Percentiles rank a stretch among this genome's conserved stretches.
These are phyloP conservation scores for Diadumene lineata DNA, from an alignment of 92 coral and sea anemone species.

Conservation along the genomic window DNA sequence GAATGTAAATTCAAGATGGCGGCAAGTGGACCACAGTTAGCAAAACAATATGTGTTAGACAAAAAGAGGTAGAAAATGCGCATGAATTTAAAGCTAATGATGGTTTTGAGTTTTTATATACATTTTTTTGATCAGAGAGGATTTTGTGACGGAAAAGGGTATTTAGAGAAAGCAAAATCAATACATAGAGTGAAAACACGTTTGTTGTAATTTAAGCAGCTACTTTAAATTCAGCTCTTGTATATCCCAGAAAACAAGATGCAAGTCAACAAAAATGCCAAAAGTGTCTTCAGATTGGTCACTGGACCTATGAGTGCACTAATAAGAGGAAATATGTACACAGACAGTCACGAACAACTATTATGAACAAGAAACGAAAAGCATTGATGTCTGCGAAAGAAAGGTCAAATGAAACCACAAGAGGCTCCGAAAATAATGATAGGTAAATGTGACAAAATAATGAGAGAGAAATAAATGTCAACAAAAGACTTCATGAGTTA, in stretches of 20 bases:
- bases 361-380: constrained; percentile 90
- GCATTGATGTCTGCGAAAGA: constrained; percentile 39
- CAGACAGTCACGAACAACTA: constrained; percentile 87
- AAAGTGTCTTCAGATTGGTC: constrained; percentile 93
- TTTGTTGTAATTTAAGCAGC: neutral
- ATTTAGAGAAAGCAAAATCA: too few species aligned
- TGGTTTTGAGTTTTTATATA: neutral
- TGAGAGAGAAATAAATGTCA: neutral
- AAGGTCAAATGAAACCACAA: constrained; percentile 9
- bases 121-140: too few species aligned
- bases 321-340: constrained; percentile 95
- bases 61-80: constrained; percentile 75
- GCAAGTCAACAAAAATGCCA: constrained; percentile 93
- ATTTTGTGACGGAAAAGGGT: too few species aligned
- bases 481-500: neutral
- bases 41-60: constrained; percentile 78
- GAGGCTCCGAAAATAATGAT: neutral
- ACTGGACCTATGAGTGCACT: constrained; percentile 96
- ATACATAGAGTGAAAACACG: too few species aligned
- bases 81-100: neutral
- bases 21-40: constrained; percentile 59
- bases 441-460: neutral
- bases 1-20: constrained; percentile 66
- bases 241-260: constrained; percentile 32
- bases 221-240: neutral